Conservation (phyloP, 2,888 invertebrate genomes). For the Tipula lateralis region DNA sequence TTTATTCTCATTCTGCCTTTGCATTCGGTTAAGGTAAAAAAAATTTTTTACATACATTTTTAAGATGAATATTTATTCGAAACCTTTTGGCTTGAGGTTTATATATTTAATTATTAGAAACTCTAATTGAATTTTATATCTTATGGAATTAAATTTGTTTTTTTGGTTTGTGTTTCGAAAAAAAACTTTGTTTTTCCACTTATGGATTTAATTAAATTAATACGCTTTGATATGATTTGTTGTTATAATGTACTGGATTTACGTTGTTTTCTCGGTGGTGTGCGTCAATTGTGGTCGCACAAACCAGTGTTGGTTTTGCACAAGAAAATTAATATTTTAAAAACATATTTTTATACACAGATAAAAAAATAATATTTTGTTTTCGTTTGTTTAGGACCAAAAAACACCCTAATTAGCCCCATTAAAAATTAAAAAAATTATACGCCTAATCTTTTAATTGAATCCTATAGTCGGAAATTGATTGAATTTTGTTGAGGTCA, state of each 20-base stretch:
- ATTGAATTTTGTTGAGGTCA: not conserved
- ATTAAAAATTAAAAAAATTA: not conserved
- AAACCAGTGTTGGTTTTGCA: too few species aligned
- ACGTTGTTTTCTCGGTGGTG: too few species aligned
- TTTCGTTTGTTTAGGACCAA: not conserved
- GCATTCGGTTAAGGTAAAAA: not conserved
- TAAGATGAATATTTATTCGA: not conserved
- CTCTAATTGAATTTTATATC: slow-evolving; percentile 9
- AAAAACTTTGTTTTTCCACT: not conserved
- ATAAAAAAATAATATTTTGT: not conserved
- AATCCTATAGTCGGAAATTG: not conserved
- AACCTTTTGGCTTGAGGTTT: not conserved
- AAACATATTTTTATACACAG: not conserved
- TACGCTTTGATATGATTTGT: not conserved
- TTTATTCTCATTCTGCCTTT: not conserved
- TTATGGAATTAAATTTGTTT: not conserved
- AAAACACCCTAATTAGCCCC: not conserved
- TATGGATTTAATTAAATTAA: not conserved
- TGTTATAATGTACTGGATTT: too few species aligned
- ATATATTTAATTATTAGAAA: not conserved
- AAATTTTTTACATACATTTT: not conserved
- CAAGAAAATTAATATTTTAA: not conserved
- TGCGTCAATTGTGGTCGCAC: not conserved
- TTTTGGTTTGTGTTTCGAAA: not conserved
- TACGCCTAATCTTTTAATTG: slow-evolving; percentile 13